Evolutionary conservation across 2,888 invertebrate species (phyloP).

Genomic region (Troides oblongomaculatus): DNA sequence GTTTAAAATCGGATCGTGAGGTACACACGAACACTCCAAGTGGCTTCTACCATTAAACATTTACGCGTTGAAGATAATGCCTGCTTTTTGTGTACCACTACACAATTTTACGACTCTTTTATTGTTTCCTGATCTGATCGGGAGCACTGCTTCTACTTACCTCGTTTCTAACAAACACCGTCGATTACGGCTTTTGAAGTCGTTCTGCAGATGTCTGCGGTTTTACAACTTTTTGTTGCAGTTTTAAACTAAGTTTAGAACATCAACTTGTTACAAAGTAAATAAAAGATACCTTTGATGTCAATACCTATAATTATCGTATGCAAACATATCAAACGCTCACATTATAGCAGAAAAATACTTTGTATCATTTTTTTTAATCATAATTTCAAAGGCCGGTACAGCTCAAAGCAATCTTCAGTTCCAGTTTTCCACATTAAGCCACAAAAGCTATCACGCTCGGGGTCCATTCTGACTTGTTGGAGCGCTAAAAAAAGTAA

Average conservation of each 20-base stretch:
- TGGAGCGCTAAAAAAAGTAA: slow-evolving; percentile 53
- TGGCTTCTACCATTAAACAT: slow-evolving; percentile 69
- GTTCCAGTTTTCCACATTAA: slow-evolving; percentile 28
- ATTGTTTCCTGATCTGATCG: slow-evolving; percentile 67
- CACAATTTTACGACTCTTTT: slow-evolving; percentile 69
- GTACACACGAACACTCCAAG: slow-evolving; percentile 53
- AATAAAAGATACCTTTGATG: not conserved
- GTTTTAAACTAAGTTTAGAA: slow-evolving; percentile 8
- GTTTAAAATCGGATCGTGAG: slow-evolving; percentile 70
- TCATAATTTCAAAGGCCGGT: slow-evolving; percentile 28
- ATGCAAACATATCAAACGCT: slow-evolving; percentile 24
- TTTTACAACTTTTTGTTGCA: slow-evolving; percentile 15
- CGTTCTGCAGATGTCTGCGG: slow-evolving; percentile 13
- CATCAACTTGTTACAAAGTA: not conserved
- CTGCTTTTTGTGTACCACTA: slow-evolving; percentile 66
- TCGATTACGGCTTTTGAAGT: slow-evolving; percentile 46
- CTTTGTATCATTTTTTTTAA: slow-evolving; percentile 24
- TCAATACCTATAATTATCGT: slow-evolving; percentile 20
- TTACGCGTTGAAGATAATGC: slow-evolving; percentile 71
- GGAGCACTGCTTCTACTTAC: slow-evolving; percentile 51
- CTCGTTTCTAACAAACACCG: slow-evolving; percentile 59
- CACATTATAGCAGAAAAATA: slow-evolving; percentile 20
- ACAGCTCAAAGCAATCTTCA: slow-evolving; percentile 29
- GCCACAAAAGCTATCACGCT: slow-evolving; percentile 37
- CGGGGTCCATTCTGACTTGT: slow-evolving; percentile 45